Percentiles rank a stretch among this genome's conserved stretches.
Evolutionary conservation across 2,797 vertebrate species (phyloP).

Genomic region (Microhierax caerulescens): DNA sequence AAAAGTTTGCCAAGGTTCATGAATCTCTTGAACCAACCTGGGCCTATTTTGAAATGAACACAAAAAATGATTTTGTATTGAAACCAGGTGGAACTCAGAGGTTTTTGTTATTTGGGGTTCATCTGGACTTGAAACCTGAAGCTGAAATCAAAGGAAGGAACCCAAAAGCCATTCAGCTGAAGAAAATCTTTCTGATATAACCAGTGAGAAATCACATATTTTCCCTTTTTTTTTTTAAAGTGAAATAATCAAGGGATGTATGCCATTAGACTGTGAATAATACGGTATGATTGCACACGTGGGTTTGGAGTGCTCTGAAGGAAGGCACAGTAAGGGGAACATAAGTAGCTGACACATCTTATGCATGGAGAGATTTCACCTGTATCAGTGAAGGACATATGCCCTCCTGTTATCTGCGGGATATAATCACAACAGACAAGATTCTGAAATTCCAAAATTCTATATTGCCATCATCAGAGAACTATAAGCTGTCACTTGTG

Average conservation of each 20-base stretch:
- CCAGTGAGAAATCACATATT: not conserved
- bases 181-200: slow-evolving; percentile 11
- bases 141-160: slow-evolving; percentile 16
- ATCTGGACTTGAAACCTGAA: slow-evolving; percentile 40
- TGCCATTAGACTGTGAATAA: not conserved
- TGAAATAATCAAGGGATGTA: not conserved
- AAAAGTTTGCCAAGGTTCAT: slow-evolving; percentile 41
- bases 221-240: not conserved
- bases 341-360: not conserved
- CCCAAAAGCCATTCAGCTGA: not conserved
- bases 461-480: not conserved
- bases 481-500: not conserved
- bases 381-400: not conserved
- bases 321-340: not conserved
- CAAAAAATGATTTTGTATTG: slow-evolving; percentile 54
- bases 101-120: slow-evolving; percentile 24
- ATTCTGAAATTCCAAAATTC: not conserved
- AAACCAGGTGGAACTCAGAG: slow-evolving; percentile 45
- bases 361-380: not conserved
- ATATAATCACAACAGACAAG: not conserved
- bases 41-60: slow-evolving; percentile 7
- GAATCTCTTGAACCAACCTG: slow-evolving; percentile 57
- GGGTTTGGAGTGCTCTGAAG: not conserved
- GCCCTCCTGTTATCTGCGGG: not conserved
- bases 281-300: not conserved